Conservation (phyloP, 2,888 invertebrate species). For the Vannuccia rotundouncinata region DNA sequence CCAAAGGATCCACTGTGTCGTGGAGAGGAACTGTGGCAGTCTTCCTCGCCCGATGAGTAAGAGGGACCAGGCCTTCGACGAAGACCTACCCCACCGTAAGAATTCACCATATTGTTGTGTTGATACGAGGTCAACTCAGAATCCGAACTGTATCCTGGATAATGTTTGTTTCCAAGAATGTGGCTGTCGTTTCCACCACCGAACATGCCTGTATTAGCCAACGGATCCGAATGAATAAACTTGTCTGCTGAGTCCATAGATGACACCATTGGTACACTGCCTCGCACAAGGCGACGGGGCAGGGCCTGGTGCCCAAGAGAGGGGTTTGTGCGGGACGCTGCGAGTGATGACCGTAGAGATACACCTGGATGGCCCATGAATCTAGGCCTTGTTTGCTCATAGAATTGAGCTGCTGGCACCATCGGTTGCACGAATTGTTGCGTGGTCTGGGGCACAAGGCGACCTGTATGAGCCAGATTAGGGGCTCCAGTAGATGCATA, state of each 20-base stretch:
- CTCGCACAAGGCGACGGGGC: background rate
- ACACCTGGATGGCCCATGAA: background rate
- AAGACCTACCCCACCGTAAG: background rate
- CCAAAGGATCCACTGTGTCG: background rate
- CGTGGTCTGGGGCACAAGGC: background rate
- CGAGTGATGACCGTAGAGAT: background rate
- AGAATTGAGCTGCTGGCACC: background rate
- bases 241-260: background rate
- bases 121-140: constrained; percentile 1
- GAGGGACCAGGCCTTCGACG: constrained; percentile 27
- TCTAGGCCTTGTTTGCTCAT: background rate
- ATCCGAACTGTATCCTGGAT: constrained; percentile 4
- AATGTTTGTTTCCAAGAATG: background rate
- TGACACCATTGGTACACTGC: background rate
- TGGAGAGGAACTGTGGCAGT: background rate
- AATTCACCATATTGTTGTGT: constrained; percentile 3
- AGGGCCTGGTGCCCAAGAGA: background rate
- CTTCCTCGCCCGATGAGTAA: constrained; percentile 35
- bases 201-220: background rate
- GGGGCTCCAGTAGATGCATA: background rate
- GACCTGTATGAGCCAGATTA: background rate
- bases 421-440: background rate
- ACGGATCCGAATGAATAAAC: background rate
- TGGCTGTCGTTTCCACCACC: background rate
- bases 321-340: background rate